A percentile compares a stretch with the other conserved stretches of the same genome.
phyloP scores from a whole-genome alignment of 2,113 vertebrate species.

The Pomatorhinus ruficollis region DNA sequence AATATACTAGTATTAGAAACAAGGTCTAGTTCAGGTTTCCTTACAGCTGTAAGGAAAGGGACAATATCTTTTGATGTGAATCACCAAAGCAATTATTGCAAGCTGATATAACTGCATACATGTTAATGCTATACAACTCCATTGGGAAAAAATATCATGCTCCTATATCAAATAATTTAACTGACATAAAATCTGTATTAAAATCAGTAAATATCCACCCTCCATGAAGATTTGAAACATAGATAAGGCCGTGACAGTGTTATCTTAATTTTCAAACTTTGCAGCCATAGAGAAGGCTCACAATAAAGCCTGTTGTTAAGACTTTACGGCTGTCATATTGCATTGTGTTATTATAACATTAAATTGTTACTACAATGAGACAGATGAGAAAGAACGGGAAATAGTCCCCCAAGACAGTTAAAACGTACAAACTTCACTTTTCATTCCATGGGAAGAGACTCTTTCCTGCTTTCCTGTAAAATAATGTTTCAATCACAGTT shows the following conservation, averaged over 20 bases:
- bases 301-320: conserved; percentile 2
- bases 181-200: background rate
- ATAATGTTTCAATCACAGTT: background rate
- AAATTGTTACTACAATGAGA: background rate
- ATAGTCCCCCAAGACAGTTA: conserved; percentile 29
- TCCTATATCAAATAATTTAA: background rate
- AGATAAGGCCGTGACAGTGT: background rate
- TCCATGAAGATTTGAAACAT: background rate
- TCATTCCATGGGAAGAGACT: background rate
- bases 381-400: conserved; percentile 12
- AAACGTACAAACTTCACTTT: conserved; percentile 39
- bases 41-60: background rate
- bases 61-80: background rate
- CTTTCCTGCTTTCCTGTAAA: background rate
- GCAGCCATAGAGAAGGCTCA: background rate
- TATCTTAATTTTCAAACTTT: background rate
- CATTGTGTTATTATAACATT: conserved; percentile 29
- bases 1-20: background rate
- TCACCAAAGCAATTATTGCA: background rate
- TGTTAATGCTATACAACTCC: background rate
- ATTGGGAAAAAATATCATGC: background rate
- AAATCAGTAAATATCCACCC: background rate
- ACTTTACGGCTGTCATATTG: background rate
- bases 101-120: background rate
- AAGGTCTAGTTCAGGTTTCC: background rate